These are phyloP conservation scores for Acropternis orthonyx DNA, from an alignment of 2,797 vertebrate genomes.

Conservation along the genomic window DNA sequence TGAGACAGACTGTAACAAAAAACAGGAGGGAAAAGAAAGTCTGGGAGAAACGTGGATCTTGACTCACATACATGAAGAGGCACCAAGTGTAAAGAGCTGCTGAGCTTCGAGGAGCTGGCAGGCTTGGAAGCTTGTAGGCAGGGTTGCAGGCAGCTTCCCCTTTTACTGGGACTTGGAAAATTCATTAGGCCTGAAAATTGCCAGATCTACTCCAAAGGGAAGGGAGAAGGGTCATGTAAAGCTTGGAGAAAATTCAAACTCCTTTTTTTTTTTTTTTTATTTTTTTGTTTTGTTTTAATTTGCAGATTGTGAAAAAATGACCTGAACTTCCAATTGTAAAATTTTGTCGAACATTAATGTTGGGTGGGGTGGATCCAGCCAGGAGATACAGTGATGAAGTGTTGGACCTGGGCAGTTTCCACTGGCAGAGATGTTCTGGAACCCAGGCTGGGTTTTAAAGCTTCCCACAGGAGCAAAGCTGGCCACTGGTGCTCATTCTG, in stretches of 20 bases:
- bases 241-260: conserved; percentile 38
- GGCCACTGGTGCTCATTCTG: conserved; percentile 18
- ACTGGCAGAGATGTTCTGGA: conserved; percentile 54
- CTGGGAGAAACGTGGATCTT: background rate
- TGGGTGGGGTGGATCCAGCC: conserved; percentile 9
- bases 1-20: background rate
- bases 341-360: conserved; percentile 8
- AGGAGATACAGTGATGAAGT: conserved; percentile 59
- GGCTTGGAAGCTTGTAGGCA: conserved; percentile 8
- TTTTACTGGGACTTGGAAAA: conserved; percentile 56
- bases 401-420: conserved; percentile 51
- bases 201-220: background rate
- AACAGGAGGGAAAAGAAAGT: background rate
- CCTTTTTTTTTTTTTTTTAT: background rate
- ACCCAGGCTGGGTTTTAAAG: conserved; percentile 39
- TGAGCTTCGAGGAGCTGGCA: background rate
- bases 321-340: conserved; percentile 21
- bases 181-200: conserved; percentile 44
- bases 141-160: background rate
- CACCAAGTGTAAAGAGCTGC: background rate
- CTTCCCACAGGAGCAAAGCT: conserved; percentile 19
- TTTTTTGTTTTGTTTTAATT: background rate
- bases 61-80: background rate
- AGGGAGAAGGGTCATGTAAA: conserved; percentile 9
- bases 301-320: conserved; percentile 24